Evolutionary conservation across 1,140 invertebrate species (phyloP).

Genomic region (Lethrus apterus): DNA sequence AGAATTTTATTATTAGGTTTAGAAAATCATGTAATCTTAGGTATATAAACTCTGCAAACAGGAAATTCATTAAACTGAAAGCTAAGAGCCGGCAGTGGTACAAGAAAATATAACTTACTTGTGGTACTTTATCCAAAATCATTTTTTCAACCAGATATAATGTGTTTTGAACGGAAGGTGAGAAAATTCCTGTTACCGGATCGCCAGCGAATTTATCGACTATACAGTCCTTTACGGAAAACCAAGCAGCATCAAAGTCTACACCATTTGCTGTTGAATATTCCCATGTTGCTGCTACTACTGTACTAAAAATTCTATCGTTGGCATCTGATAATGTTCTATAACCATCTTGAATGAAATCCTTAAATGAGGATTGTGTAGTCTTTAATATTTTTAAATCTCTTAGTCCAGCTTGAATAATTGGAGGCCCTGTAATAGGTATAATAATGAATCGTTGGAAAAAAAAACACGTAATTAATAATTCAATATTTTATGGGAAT

Average conservation of each 20-base stretch:
- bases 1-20: conserved; percentile 13
- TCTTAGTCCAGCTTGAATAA: conserved; percentile 55
- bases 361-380: conserved; percentile 67
- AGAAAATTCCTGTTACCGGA: conserved; percentile 56
- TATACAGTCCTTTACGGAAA: conserved; percentile 58
- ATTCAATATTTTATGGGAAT: too few species aligned
- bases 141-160: conserved; percentile 59
- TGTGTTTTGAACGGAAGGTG: conserved; percentile 69
- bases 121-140: conserved; percentile 55
- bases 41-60: too few species aligned
- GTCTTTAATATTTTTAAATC: conserved; percentile 63
- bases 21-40: conserved; percentile 3
- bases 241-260: conserved; percentile 59
- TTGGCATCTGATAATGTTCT: conserved; percentile 62
- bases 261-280: conserved; percentile 54
- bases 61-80: too few species aligned
- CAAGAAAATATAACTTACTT: too few species aligned
- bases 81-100: too few species aligned
- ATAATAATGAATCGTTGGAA: too few species aligned
- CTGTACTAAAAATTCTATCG: conserved; percentile 64
- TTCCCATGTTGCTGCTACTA: conserved; percentile 62
- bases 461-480: too few species aligned
- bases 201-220: conserved; percentile 66
- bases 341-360: conserved; percentile 69
- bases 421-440: conserved; percentile 44